Evolutionary conservation across 2,888 invertebrate species (phyloP), one percentile per base, ranked within the genome.

Genomic region (Pandemis cinnamomeana): DNA sequence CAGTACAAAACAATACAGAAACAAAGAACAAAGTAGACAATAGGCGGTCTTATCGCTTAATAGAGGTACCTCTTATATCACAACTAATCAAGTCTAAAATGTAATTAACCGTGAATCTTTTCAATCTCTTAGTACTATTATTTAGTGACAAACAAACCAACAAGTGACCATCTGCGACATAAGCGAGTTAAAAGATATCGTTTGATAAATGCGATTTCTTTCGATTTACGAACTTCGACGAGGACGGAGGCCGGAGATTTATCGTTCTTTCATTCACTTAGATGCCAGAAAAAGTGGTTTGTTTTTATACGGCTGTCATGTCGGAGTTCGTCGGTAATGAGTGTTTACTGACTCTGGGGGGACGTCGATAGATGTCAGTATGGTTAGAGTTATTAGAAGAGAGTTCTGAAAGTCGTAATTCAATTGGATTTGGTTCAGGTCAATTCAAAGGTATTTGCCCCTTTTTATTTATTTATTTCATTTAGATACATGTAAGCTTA

Each of bases 181-280:
- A 41, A n/a, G 44, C 58, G 55, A 58, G 70, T 71, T 67, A 62
- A 67, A 53, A 74, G 70, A 74, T 71, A 62, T 61, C 51, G 61
- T 69, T 64, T 74, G 70, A 74, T 74, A 74, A 74, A 74, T 74
- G 74, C 51, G 51, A 61, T 73, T 70, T 70, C 74, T 74, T 61
- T 74, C 66, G 64, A 71, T 74, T 44, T 53, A 10, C 61, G 67
- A 68, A 66, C 70, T 66, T 46, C 53, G n/a, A 36, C 27, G 27
- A 36, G 42, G 36, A 60, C 60, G 11, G 41, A 61, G 53, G 41
- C 36, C 44, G 60, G 61, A 74, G 74, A 74, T 74, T 74, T 74
- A 74, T 74, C 66, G 74, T 41, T 67, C 61, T 61, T 71, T 71
- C 61, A 74, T 74, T 62, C 66, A 67, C 66, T 71, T 51, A 27